Evolutionary conservation across 1,140 invertebrate species (phyloP).

Genomic region (Drosophila pandora): DNA sequence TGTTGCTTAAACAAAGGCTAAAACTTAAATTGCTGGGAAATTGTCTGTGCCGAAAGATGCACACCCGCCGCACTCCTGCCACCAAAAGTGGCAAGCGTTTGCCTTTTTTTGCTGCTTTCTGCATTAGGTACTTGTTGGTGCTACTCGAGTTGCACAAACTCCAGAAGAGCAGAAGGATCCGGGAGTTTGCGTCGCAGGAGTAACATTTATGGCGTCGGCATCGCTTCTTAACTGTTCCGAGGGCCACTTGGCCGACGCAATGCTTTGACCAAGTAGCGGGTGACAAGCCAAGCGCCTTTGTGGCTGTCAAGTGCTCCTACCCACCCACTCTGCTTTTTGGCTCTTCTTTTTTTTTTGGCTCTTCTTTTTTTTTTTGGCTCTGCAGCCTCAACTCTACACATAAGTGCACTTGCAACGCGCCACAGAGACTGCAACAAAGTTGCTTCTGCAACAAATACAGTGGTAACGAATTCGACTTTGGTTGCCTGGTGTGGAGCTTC

Average conservation of each 20-base stretch:
- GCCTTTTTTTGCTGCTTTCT: slow-evolving; percentile 42
- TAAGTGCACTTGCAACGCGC: slow-evolving; percentile 66
- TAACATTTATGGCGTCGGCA: slow-evolving; percentile 76
- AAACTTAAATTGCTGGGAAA: slow-evolving; percentile 80
- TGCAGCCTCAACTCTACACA: slow-evolving; percentile 62
- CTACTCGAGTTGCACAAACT: slow-evolving; percentile 34
- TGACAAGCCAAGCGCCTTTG: slow-evolving; percentile 78
- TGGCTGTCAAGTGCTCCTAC: slow-evolving; percentile 68
- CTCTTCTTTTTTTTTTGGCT: slow-evolving; percentile 9
- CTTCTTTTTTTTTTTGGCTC: slow-evolving; percentile 13
- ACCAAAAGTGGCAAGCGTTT: slow-evolving; percentile 61
- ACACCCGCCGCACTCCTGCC: background rate
- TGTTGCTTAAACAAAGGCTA: slow-evolving; percentile 81
- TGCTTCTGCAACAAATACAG: slow-evolving; percentile 32
- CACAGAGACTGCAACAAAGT: slow-evolving; percentile 58
- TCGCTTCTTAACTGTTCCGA: slow-evolving; percentile 75
- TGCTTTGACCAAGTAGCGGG: slow-evolving; percentile 75
- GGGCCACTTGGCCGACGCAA: slow-evolving; percentile 72
- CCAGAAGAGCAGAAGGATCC: slow-evolving; percentile 6
- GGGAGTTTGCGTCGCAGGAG: slow-evolving; percentile 21
- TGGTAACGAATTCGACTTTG: slow-evolving; percentile 37
- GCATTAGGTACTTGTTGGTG: slow-evolving; percentile 28
- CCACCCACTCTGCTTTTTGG: background rate
- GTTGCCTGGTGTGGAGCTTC: slow-evolving; percentile 22
- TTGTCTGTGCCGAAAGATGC: slow-evolving; percentile 49